Conservation (phyloP, 2,113 vertebrate species). For the Diadophis punctatus region DNA sequence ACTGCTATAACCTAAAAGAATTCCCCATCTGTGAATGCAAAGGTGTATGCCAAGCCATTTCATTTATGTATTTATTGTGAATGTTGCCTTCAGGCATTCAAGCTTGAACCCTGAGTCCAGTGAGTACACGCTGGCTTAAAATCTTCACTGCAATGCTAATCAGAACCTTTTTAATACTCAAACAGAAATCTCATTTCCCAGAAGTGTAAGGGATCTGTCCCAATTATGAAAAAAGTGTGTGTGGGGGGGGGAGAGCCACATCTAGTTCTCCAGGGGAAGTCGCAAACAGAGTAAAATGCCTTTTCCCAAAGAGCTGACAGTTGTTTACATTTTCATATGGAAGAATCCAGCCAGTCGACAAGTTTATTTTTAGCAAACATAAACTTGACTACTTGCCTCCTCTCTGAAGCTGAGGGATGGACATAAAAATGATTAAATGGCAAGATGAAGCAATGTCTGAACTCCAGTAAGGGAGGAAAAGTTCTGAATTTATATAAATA, state of each 20-base stretch:
- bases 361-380: constrained; percentile 27
- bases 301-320: constrained; percentile 23
- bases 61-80: not conserved
- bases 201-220: constrained; percentile 17
- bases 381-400: constrained; percentile 27
- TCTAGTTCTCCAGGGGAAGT: not conserved
- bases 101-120: not conserved
- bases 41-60: not conserved
- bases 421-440: constrained; percentile 27
- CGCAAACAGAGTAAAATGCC: constrained; percentile 5
- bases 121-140: not conserved
- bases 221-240: not conserved
- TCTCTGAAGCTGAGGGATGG: not conserved
- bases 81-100: not conserved
- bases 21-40: not conserved
- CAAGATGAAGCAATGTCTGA: not conserved
- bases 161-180: not conserved
- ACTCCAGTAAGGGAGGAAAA: not conserved
- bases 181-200: constrained; percentile 10
- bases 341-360: constrained; percentile 20
- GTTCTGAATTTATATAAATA: not conserved
- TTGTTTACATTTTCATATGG: constrained; percentile 28
- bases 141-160: constrained; percentile 1
- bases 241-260: not conserved
- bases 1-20: not conserved